Evolutionary conservation across 2,888 invertebrate genomes (phyloP).

Genomic region (Odontothrips loti): DNA sequence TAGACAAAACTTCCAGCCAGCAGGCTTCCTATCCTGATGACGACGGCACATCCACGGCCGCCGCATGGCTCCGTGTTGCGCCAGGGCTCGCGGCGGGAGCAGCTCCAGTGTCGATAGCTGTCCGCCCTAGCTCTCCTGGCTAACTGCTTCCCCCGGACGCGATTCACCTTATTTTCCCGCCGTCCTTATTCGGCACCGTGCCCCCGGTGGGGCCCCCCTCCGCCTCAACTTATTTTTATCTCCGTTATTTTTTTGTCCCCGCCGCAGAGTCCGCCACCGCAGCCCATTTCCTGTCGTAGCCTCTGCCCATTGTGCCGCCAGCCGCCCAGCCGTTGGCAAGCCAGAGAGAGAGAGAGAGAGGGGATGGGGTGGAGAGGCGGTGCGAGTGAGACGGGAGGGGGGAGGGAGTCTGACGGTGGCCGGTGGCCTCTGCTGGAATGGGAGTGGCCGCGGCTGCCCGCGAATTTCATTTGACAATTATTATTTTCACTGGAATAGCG

Average conservation of each 20-base stretch:
- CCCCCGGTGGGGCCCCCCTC: neutral
- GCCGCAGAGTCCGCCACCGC: constrained; percentile 14
- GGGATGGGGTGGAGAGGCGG: neutral
- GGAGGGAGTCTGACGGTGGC: neutral
- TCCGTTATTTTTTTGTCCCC: neutral
- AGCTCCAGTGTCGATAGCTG: no score
- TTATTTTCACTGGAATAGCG: neutral
- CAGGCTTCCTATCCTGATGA: no score
- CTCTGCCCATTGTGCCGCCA: constrained; percentile 12
- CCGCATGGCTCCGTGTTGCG: no score
- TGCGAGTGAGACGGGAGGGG: neutral
- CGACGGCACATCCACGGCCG: no score
- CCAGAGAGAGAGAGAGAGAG: neutral
- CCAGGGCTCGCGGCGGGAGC: no score
- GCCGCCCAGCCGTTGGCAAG: neutral
- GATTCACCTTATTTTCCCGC: no score
- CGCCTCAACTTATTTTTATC: neutral
- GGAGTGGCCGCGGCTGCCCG: neutral
- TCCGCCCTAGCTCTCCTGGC: no score
- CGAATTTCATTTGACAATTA: constrained; percentile 1
- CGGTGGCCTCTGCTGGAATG: neutral
- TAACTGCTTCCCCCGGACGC: no score
- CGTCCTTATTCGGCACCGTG: no score
- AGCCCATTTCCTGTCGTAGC: constrained; percentile 21
- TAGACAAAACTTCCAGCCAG: no score